phyloP scores from a whole-genome alignment of 2,113 vertebrate genomes.

The Glaucomys volans region DNA sequence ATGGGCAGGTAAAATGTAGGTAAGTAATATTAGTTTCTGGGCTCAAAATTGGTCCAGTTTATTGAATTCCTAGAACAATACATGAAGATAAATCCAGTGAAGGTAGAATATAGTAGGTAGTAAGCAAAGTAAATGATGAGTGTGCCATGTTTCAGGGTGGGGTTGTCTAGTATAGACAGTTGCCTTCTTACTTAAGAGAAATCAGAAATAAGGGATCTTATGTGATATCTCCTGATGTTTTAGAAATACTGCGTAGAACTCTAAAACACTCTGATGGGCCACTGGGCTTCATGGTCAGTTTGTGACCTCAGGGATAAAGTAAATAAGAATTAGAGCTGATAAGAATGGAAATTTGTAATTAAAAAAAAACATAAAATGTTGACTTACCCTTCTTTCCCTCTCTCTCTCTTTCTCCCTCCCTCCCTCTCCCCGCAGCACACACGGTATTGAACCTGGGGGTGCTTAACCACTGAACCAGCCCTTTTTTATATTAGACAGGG shows the following conservation, averaged over 20 bases:
- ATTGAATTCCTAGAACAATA: not conserved
- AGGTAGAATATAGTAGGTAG: not conserved
- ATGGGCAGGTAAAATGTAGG: not conserved
- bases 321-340: not conserved
- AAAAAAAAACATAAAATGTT: not conserved
- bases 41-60: not conserved
- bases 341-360: not conserved
- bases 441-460: too few relatives aligned
- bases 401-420: too few relatives aligned
- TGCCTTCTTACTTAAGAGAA: not conserved
- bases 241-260: not conserved
- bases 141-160: not conserved
- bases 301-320: slow-evolving; percentile 1
- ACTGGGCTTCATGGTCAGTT: not conserved
- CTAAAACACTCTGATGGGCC: not conserved
- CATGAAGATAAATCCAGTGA: not conserved
- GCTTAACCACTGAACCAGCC: too few relatives aligned
- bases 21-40: not conserved
- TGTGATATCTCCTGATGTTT: slow-evolving; percentile 11
- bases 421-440: too few relatives aligned
- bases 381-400: not conserved
- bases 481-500: too few relatives aligned
- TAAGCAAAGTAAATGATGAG: not conserved
- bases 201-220: not conserved
- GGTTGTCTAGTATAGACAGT: not conserved